Evolutionary conservation across 2,888 invertebrate genomes (phyloP).

Genomic region (Drosophila meridionalis): DNA sequence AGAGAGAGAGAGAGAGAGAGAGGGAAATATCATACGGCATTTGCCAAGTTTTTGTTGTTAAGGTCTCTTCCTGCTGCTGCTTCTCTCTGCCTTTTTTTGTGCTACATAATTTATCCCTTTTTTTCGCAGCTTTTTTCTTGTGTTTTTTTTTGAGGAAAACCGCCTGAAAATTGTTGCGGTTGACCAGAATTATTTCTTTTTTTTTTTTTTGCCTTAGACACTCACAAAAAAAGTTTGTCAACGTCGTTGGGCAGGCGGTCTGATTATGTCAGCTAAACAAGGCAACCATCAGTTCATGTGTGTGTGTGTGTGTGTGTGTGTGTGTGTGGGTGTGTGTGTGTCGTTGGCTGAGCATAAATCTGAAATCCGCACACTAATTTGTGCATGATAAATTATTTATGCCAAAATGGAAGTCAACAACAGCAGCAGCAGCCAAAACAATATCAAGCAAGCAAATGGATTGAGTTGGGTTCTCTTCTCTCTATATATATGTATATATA

Average conservation of each 20-base stretch:
- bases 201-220: slow-evolving; percentile 3
- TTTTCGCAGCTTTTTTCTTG: slow-evolving; percentile 28
- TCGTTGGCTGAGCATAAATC: slow-evolving; percentile 49
- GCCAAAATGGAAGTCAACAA: slow-evolving; percentile 67
- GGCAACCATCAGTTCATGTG: slow-evolving; percentile 59
- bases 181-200: slow-evolving; percentile 73
- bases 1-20: not conserved
- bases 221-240: slow-evolving; percentile 50
- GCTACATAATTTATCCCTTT: slow-evolving; percentile 61
- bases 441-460: slow-evolving; percentile 37
- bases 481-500: not conserved
- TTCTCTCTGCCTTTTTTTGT: slow-evolving; percentile 20
- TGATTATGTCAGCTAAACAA: slow-evolving; percentile 56
- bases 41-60: slow-evolving; percentile 32
- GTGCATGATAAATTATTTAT: slow-evolving; percentile 84
- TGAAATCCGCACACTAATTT: slow-evolving; percentile 79
- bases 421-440: slow-evolving; percentile 25
- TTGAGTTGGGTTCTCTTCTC: not conserved
- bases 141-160: slow-evolving; percentile 30
- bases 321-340: slow-evolving; percentile 31
- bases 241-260: slow-evolving; percentile 22
- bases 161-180: slow-evolving; percentile 73
- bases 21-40: slow-evolving; percentile 23
- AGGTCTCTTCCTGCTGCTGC: slow-evolving; percentile 4
- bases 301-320: slow-evolving; percentile 25